Evolutionary conservation across 2,113 vertebrate genomes (phyloP), one percentile per base, ranked within the genome.

Genomic region (Natator depressus): DNA sequence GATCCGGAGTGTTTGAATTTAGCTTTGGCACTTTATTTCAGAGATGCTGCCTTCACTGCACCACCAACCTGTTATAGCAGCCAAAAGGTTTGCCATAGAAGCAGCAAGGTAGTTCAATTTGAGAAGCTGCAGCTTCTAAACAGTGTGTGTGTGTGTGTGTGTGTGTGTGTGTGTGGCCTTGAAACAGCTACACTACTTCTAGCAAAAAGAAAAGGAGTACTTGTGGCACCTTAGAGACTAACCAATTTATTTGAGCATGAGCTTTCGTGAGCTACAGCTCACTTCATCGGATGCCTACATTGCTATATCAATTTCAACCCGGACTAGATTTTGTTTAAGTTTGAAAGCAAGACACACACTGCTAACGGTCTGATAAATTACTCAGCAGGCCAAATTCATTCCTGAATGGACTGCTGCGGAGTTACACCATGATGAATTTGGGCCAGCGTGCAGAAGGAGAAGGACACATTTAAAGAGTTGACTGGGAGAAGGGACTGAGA

Each of bases 71-170:
- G 49, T 2, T 3, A 2, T n/a, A 16, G 91, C 81, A 54, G 93
- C 92, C 93, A 93, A 94, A 54, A 81, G 76, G 14, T 95, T 94
- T 84, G 89, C 89, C 91, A 92, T 76, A 94, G 93, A 83, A 87
- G 82, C 90, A 92, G 38, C 65, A 76, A 93, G 94, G 93, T 8
- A 83, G 85, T 90, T 87, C 91, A 85, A 78, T 76, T 80, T 59
- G 42, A 27, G n/a, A 80, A 87, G 38, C 65, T 93, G 82, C 89
- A 83, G 85, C 82, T 89, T 51, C 94, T 87, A 95, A 93, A 90
- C 89, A 53, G 5, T 42, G 5, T 86, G 62, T 81, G 88, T 90
- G 80, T 78, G n/a, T n/a, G 42, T 42, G 42, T 42, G 42, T 42
- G 42, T 42, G 42, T 42, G 42, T 42, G 42, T 86, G 62, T 81